A percentile compares a stretch with the other conserved stretches of the same genome.
Conservation (phyloP, 2,113 vertebrate species). For the Nannobrachium achirus region DNA sequence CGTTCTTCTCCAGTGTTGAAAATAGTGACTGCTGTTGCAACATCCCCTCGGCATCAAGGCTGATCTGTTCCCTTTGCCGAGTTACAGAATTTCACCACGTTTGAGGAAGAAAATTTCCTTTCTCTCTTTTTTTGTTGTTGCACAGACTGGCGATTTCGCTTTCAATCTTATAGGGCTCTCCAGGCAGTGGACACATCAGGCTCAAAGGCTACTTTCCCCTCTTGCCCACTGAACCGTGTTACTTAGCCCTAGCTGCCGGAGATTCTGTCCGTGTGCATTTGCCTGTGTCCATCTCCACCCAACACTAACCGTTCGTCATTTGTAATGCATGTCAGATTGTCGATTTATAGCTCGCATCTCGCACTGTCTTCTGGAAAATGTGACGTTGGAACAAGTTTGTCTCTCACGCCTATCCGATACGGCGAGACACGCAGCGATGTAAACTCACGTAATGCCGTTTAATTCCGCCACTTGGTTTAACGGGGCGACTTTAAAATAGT, state of each 20-base stretch:
- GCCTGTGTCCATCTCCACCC: conserved; percentile 70
- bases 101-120: conserved; percentile 44
- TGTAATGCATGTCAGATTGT: conserved; percentile 71
- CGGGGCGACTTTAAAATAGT: conserved; percentile 61
- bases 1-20: conserved; percentile 43
- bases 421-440: conserved; percentile 49
- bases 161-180: conserved; percentile 28
- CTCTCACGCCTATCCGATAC: conserved; percentile 25
- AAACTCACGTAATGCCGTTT: conserved; percentile 57
- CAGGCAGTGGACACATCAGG: conserved; percentile 8
- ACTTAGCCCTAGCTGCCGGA: conserved; percentile 39
- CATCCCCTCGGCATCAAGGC: conserved; percentile 42
- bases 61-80: conserved; percentile 39
- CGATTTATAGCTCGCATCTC: conserved; percentile 67
- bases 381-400: conserved; percentile 59
- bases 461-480: conserved; percentile 65
- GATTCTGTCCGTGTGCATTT: conserved; percentile 63
- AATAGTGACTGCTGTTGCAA: conserved; percentile 51
- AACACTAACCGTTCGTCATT: conserved; percentile 52
- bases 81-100: conserved; percentile 46
- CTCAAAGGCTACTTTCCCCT: conserved; percentile 14
- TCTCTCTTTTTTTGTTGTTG: conserved; percentile 28
- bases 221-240: conserved; percentile 43
- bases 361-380: conserved; percentile 56
- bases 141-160: conserved; percentile 34